Evolutionary conservation across 2,113 vertebrate genomes (phyloP).

Genomic region (Puma concolor): DNA sequence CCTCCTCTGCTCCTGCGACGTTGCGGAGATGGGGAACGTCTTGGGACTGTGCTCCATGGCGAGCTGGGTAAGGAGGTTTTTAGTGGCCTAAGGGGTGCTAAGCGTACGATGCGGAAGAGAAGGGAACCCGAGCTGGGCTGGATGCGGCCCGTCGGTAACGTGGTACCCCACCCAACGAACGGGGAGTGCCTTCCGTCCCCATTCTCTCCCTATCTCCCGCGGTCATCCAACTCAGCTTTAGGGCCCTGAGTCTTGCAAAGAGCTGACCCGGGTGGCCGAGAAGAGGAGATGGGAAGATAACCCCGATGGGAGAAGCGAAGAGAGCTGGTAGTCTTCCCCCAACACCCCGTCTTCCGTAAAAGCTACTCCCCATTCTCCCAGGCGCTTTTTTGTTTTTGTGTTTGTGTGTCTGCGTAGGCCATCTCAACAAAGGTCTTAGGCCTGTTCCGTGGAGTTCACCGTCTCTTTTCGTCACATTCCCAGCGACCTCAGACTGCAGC

Average conservation of each 20-base stretch:
- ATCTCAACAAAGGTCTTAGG: background rate
- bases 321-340: rapidly evolving
- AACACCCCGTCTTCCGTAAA: rapidly evolving
- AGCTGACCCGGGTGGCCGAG: too few species aligned
- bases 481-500: conserved; percentile 26
- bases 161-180: background rate
- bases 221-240: background rate
- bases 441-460: background rate
- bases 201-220: rapidly evolving
- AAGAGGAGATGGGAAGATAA: background rate
- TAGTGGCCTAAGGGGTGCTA: background rate
- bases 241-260: background rate
- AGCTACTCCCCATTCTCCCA: too few species aligned
- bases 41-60: conserved; percentile 96
- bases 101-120: background rate
- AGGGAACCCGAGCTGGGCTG: background rate
- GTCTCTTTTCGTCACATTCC: background rate
- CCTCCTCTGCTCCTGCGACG: rapidly evolving
- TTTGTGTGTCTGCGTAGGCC: background rate
- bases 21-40: conserved; percentile 91
- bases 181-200: background rate
- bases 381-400: background rate
- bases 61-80: conserved; percentile 91
- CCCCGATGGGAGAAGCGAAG: background rate
- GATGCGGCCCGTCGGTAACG: background rate